phyloP scores from a whole-genome alignment of 2,888 invertebrate species.

The Mimumesa dahlbomi region DNA sequence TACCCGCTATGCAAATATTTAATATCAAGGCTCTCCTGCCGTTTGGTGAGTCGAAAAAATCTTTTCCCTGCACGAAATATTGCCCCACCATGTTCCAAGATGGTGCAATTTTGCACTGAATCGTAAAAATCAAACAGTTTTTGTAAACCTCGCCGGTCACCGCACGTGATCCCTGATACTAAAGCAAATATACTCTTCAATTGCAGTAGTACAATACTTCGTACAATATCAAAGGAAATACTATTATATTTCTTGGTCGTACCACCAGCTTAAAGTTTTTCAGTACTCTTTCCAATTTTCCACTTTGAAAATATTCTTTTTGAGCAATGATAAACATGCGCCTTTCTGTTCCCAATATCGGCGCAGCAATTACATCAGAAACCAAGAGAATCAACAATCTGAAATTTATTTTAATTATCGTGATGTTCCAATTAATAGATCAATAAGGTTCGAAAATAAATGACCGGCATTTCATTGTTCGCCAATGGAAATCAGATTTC shows the following conservation, averaged over 20 bases:
- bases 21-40: constrained; percentile 66
- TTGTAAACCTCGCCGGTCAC: constrained; percentile 71
- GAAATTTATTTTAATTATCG: constrained; percentile 13
- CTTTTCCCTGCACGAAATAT: constrained; percentile 66
- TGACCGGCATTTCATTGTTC: constrained; percentile 75
- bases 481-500: constrained; percentile 71
- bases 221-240: background rate
- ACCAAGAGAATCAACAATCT: constrained; percentile 61
- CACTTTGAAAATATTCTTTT: constrained; percentile 52
- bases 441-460: background rate
- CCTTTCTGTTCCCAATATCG: constrained; percentile 57
- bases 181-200: constrained; percentile 13
- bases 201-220: background rate
- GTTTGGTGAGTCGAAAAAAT: constrained; percentile 65
- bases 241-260: constrained; percentile 19
- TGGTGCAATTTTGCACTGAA: constrained; percentile 73
- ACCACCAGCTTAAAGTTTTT: constrained; percentile 64
- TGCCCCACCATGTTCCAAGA: constrained; percentile 74
- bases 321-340: constrained; percentile 67
- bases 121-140: constrained; percentile 73
- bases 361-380: constrained; percentile 69
- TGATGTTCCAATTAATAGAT: constrained; percentile 4
- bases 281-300: constrained; percentile 60
- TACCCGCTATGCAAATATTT: constrained; percentile 53
- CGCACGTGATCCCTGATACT: constrained; percentile 60